A percentile compares a stretch with the other conserved stretches of the same genome.
These are phyloP conservation scores for Acinonyx jubatus DNA, from an alignment of 2,113 vertebrate species.

Conservation along the genomic window DNA sequence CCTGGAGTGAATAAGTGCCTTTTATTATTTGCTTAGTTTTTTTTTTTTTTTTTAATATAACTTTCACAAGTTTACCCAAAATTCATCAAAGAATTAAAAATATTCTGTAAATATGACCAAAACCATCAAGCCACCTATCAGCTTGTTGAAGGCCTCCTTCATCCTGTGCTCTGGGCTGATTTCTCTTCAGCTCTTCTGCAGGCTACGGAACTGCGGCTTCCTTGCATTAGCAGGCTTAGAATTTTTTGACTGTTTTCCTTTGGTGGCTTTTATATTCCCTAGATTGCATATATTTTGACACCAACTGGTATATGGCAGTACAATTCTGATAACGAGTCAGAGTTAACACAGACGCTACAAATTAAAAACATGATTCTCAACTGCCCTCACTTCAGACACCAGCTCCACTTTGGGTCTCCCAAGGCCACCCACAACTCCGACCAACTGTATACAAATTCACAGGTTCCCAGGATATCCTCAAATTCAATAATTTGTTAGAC, in stretches of 20 bases:
- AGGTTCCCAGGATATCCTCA: background rate
- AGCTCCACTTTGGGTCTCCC: background rate
- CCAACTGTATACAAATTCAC: background rate
- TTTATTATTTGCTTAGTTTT: background rate
- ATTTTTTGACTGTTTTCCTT: background rate
- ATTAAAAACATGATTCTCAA: background rate
- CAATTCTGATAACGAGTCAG: background rate
- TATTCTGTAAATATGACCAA: background rate
- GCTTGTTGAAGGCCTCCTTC: background rate
- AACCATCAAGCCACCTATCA: background rate
- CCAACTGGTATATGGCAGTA: background rate
- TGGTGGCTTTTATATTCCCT: background rate
- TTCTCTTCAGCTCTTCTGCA: background rate
- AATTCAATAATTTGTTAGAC: background rate
- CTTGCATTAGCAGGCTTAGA: background rate
- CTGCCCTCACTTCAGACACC: background rate
- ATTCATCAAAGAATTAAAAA: background rate
- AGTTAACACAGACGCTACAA: background rate
- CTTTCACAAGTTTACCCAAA: background rate
- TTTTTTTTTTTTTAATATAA: background rate
- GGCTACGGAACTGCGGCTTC: background rate
- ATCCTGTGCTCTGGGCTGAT: background rate
- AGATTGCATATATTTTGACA: background rate
- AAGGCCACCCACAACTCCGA: background rate
- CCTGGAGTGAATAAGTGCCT: background rate